Evolutionary conservation across 2,113 vertebrate species (phyloP).

Genomic region (Toxotes chatareus): DNA sequence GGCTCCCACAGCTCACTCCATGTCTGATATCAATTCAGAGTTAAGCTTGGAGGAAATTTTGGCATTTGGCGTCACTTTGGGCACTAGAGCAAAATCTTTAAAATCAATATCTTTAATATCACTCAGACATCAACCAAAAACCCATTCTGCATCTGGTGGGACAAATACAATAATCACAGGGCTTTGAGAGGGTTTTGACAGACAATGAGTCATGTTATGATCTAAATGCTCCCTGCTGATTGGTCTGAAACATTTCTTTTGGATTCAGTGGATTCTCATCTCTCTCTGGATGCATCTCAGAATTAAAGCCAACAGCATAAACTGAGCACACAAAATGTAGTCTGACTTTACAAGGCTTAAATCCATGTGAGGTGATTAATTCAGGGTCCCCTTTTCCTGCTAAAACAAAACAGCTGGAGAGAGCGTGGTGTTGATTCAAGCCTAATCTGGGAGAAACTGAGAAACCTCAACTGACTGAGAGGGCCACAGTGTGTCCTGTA

Average conservation of each 20-base stretch:
- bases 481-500: neutral
- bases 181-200: neutral
- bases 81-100: neutral
- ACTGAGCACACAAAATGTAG: neutral
- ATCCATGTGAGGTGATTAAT: neutral
- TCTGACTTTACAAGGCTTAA: neutral
- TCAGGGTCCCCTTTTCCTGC: neutral
- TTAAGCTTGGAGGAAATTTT: neutral
- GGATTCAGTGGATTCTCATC: neutral
- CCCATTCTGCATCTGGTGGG: neutral
- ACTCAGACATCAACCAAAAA: neutral
- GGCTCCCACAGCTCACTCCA: neutral
- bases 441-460: neutral
- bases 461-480: slow-evolving; percentile 5
- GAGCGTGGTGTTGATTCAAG: neutral
- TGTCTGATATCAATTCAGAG: neutral
- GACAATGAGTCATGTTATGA: neutral
- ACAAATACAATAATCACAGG: slow-evolving; percentile 2
- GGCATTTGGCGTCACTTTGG: neutral
- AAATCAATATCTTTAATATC: neutral
- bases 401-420: neutral
- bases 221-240: neutral
- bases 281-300: neutral
- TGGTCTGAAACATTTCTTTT: neutral
- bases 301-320: neutral